phyloP scores from a whole-genome alignment of 2,113 vertebrate genomes.

The Monopterus albus region DNA sequence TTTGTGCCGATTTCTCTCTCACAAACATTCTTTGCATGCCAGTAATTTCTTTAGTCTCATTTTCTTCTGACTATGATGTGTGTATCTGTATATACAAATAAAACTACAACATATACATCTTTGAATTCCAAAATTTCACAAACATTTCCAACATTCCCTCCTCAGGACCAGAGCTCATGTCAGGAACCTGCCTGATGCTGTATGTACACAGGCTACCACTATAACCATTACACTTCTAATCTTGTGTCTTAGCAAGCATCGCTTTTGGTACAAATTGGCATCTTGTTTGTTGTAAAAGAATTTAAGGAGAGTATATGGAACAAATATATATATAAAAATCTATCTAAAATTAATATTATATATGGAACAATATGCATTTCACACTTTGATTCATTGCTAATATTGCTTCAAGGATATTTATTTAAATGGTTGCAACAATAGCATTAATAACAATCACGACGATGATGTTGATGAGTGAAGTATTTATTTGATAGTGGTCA shows the following conservation, averaged over 20 bases:
- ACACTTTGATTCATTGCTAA: constrained; percentile 76
- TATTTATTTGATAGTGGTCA: constrained; percentile 81
- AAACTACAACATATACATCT: neutral
- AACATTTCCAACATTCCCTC: constrained; percentile 10
- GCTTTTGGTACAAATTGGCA: constrained; percentile 82
- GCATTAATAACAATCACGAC: constrained; percentile 20
- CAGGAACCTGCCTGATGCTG: constrained; percentile 42
- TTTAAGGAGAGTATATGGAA: constrained; percentile 80
- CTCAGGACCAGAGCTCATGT: constrained; percentile 25
- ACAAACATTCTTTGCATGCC: too few relatives aligned
- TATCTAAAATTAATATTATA: constrained; percentile 81
- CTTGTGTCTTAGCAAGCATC: constrained; percentile 70
- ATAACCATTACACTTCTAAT: constrained; percentile 61
- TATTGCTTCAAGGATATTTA: constrained; percentile 79
- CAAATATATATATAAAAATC: constrained; percentile 80
- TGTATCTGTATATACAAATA: constrained; percentile 26
- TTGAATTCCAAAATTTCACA: constrained; percentile 5
- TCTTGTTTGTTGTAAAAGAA: constrained; percentile 82
- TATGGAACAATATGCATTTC: constrained; percentile 78
- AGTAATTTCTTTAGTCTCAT: too few relatives aligned
- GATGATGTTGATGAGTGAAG: constrained; percentile 36
- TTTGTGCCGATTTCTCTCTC: too few relatives aligned
- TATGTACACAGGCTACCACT: constrained; percentile 44
- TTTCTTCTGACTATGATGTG: neutral
- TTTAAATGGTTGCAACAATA: constrained; percentile 75